Evolutionary conservation across 1,140 invertebrate genomes (phyloP).

Genomic region (Neoseiulus cucumeris): DNA sequence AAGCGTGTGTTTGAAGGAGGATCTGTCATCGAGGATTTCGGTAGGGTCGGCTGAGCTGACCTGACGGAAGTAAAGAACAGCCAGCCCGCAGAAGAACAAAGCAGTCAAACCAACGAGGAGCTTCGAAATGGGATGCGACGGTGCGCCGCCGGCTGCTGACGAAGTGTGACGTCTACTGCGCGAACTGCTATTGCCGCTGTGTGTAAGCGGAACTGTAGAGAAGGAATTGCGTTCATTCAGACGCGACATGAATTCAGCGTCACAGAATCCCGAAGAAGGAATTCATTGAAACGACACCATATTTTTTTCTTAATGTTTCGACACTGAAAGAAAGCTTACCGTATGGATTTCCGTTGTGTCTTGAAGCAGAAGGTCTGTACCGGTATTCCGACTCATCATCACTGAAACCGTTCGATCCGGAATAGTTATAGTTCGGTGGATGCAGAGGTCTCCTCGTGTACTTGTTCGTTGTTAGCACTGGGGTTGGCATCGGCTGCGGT

Average conservation of each 20-base stretch:
- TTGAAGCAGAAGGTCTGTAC: not conserved
- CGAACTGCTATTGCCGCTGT: no score
- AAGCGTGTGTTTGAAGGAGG: not conserved
- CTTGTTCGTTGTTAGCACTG: not conserved
- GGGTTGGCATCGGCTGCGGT: not conserved
- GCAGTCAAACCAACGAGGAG: not conserved
- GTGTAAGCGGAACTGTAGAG: no score
- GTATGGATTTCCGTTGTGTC: no score
- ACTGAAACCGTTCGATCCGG: not conserved
- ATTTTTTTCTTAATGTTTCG: no score
- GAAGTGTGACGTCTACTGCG: no score
- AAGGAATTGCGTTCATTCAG: no score
- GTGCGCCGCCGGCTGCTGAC: not conserved
- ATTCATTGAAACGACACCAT: no score
- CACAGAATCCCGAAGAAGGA: no score
- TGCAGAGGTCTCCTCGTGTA: not conserved
- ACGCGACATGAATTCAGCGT: no score
- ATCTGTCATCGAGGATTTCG: no score
- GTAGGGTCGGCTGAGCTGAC: not conserved
- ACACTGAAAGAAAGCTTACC: no score
- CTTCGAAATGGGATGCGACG: not conserved
- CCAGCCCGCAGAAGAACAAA: not conserved
- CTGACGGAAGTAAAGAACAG: not conserved
- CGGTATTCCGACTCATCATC: not conserved
- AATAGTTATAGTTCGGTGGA: not conserved